Evolutionary conservation across 2,113 vertebrate genomes (phyloP), one percentile per base, ranked within the genome.

Genomic region (Pygoscelis antarcticus): DNA sequence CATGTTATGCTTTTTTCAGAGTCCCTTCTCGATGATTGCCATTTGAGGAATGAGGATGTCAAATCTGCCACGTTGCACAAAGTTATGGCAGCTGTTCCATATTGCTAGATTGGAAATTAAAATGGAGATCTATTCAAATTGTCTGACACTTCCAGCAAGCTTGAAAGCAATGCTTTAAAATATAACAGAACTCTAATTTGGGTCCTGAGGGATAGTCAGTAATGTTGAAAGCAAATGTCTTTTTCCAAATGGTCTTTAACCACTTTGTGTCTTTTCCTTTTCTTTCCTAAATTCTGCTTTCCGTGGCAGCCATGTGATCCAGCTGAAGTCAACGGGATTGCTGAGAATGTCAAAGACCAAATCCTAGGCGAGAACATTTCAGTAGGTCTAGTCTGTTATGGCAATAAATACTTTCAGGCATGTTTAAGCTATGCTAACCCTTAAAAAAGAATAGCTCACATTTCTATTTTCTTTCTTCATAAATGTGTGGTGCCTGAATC

Each of bases 41-140:
- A 0, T 93, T 97, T 89, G 92, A 95, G 71, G 87, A 87, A 89
- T 20, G 77, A 95, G 85, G 91, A 94, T 96, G 93, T 93, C 6
- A 42, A 94, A 89, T 95, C 47, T 94, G 91, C 95, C 82, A 86
- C 52, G 23, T 88, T 96, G 96, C 87, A 94, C 64, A 95, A 90
- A 96, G 94, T 96, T 88, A 90, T 83, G 94, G 97, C 95, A 97
- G 93, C 93, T 96, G 94, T 97, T 97, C 95, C 87, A 64, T 71
- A 70, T 77, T 71, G 79, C 91, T 96, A 87, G 78, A 87, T 91
- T 91, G 81, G 91, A 95, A 96, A 93, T 96, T 95, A 88, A 96
- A 96, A 95, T 94, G 74, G 93, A 97, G 94, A 94, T 97, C 93
- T 97, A 93, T 88, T 96, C 93, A 96, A 95, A 93, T 91, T 77